Conservation (phyloP, 1,140 invertebrate species). For the Sogatella furcifera region DNA sequence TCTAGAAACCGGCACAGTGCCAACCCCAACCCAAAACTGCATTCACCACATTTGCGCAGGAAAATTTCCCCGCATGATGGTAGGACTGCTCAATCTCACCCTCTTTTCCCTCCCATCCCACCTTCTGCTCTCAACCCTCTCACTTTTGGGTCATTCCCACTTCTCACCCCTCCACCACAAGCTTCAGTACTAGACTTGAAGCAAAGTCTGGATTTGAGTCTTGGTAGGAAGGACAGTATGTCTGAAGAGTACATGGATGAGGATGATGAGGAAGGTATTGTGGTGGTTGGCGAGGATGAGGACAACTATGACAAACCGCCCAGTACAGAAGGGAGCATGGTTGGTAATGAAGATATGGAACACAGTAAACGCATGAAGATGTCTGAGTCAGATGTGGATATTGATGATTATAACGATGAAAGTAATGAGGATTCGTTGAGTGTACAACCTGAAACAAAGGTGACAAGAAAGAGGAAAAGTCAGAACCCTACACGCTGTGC, state of each 20-base stretch:
- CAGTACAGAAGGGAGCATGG: slow-evolving; percentile 28
- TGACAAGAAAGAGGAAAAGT: slow-evolving; percentile 71
- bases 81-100: slow-evolving; percentile 73
- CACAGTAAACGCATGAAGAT: slow-evolving; percentile 51
- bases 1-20: slow-evolving; percentile 94
- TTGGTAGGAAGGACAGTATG: slow-evolving; percentile 21
- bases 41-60: slow-evolving; percentile 83
- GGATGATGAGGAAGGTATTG: slow-evolving; percentile 48
- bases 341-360: slow-evolving; percentile 52
- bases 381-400: slow-evolving; percentile 43
- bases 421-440: slow-evolving; percentile 62
- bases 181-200: slow-evolving; percentile 54
- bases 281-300: slow-evolving; percentile 47
- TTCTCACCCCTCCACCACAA: slow-evolving; percentile 55
- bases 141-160: slow-evolving; percentile 61
- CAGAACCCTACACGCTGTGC: slow-evolving; percentile 81
- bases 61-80: slow-evolving; percentile 91
- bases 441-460: slow-evolving; percentile 37
- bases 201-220: slow-evolving; percentile 45
- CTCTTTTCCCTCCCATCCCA: slow-evolving; percentile 58
- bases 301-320: slow-evolving; percentile 51
- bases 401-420: slow-evolving; percentile 56
- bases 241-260: slow-evolving; percentile 37
- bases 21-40: slow-evolving; percentile 96
- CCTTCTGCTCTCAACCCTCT: slow-evolving; percentile 50